Conservation (phyloP, 2,113 vertebrate species). For the Pavo muticus region DNA sequence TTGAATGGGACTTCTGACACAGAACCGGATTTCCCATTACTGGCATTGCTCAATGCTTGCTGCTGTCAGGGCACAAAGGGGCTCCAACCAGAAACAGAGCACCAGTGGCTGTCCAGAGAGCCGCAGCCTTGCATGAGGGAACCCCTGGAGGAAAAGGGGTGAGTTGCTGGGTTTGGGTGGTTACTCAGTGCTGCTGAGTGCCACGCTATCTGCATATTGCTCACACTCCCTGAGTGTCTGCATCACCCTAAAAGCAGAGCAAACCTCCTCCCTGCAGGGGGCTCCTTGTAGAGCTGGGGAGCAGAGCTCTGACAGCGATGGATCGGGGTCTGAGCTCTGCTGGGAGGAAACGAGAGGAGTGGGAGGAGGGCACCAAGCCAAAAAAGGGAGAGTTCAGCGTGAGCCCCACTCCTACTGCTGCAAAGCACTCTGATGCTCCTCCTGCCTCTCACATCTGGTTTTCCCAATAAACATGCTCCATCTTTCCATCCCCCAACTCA, state of each 20-base stretch:
- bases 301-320: neutral
- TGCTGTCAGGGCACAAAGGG: neutral
- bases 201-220: accelerated
- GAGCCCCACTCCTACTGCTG: neutral
- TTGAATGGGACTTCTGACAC: neutral
- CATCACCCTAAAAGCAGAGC: neutral
- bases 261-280: neutral
- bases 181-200: neutral
- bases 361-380: neutral
- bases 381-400: neutral
- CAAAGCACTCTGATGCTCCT: neutral
- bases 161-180: accelerated
- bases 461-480: neutral
- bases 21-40: neutral
- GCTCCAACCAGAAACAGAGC: neutral
- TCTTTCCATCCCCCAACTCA: neutral
- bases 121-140: neutral
- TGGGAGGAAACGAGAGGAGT: neutral
- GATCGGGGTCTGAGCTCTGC: neutral
- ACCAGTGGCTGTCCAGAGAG: neutral
- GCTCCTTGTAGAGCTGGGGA: constrained; percentile 32
- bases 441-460: neutral
- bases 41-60: neutral
- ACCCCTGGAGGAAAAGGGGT: neutral
- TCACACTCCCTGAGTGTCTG: neutral